Evolutionary conservation across 2,797 vertebrate genomes (phyloP).

Genomic region (Diceros bicornis): DNA sequence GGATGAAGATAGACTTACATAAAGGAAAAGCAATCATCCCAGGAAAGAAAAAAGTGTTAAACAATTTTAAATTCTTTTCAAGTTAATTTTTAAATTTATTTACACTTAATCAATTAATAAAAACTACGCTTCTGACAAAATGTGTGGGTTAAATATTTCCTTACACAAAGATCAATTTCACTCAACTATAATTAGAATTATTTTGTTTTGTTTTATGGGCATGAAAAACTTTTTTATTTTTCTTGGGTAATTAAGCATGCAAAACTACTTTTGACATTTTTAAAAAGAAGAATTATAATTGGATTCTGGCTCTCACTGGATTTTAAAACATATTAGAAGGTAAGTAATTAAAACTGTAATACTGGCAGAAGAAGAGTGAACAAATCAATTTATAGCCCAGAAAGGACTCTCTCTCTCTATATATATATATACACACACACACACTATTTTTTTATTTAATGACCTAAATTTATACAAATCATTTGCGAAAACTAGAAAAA

Average conservation of each 20-base stretch:
- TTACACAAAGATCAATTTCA: not conserved
- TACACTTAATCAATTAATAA: not conserved
- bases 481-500: not conserved
- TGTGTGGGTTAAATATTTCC: not conserved
- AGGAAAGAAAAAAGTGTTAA: not conserved
- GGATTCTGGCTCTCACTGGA: not conserved
- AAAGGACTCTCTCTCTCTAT: not conserved
- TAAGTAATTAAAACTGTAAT: not conserved
- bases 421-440: not conserved
- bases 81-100: constrained; percentile 12
- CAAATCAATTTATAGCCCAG: not conserved
- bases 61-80: constrained; percentile 23
- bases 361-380: not conserved
- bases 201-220: not conserved
- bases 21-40: not conserved
- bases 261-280: not conserved
- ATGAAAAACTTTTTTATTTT: not conserved
- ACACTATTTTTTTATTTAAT: not conserved
- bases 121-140: not conserved
- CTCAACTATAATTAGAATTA: not conserved
- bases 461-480: not conserved
- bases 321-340: constrained; percentile 28
- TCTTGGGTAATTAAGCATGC: not conserved
- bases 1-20: not conserved
- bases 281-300: not conserved